Base-by-base conservation (phyloP, 1,140 invertebrate species). In the Trichonephila inaurata region DNA sequence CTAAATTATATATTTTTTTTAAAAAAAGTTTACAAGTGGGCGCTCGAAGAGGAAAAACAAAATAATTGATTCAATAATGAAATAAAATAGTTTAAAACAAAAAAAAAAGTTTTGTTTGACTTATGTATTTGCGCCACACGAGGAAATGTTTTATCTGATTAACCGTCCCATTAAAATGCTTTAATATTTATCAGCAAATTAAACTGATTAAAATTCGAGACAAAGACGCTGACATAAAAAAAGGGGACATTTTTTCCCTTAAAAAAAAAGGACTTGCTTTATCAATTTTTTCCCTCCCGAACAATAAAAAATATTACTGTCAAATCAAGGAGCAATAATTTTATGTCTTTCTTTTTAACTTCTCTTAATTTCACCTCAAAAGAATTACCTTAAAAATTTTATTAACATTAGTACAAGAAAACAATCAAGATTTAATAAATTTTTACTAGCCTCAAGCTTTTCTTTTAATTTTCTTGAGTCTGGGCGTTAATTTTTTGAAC, bases 401-500 rank as follows among this genome's bases (percentile, higher is more conserved):
- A 77, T 77, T 89, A 85, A 89, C 88, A 89, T 24, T 72, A 89
- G 18, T 40, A 58, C 24, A 89, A 89, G 40, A 89, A 89, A 77
- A 72, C 69, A 72, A 60, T 40, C n/a, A 89, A 51, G 88, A 89
- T 89, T 89, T 89, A 89, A 89, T 89, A 89, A 89, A 89, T 77
- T 72, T 72, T 72, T 72, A 3, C 21, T 89, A 10, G 64, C 88
- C 88, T 19, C 6, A 24, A 77, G 88, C 19, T 89, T 88, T 88
- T 88, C 33, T 88, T 88, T 89, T 89, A 89, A 89, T 89, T 89
- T 77, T 51, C 88, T 28, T 72, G 44, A 58, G 64, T n/a, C 33
- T 89, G 64, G 88, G 66, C 66, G 88, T 89, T 89, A 89, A 89
- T 89, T 89, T 89, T 89, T 89, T 89, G 88, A 89, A 89, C 64